Percentiles rank a stretch among this genome's conserved stretches.
Evolutionary conservation across 2,113 vertebrate genomes (phyloP).

Genomic region (Pachyramphus minor): DNA sequence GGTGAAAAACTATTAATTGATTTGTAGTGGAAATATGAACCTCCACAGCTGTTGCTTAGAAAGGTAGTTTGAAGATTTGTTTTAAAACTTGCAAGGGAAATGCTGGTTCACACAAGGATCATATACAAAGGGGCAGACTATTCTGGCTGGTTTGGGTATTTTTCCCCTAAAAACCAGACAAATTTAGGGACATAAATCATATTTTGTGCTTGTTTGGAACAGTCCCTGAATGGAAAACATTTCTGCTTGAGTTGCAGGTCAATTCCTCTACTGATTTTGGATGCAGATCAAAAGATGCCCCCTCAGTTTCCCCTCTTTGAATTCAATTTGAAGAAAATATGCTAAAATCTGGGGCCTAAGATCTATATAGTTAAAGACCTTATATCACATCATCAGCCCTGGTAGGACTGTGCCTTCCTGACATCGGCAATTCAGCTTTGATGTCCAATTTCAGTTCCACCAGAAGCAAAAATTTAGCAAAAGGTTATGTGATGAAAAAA

Average conservation of each 20-base stretch:
- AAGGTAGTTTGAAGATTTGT: neutral
- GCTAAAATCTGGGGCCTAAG: neutral
- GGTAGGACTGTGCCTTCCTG: neutral
- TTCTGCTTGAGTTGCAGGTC: neutral
- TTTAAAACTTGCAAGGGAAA: neutral
- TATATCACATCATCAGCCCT: neutral
- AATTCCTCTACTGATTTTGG: neutral
- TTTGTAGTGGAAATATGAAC: neutral
- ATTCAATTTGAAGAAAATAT: neutral
- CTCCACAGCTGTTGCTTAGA: neutral
- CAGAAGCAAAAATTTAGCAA: neutral
- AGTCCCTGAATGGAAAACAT: neutral
- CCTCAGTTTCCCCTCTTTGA: neutral
- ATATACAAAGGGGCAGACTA: accelerated
- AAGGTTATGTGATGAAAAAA: neutral
- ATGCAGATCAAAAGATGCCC: neutral
- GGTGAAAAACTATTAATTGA: neutral
- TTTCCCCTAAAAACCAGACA: neutral
- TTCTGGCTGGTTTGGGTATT: neutral
- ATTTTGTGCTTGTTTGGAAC: neutral
- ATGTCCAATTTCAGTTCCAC: neutral
- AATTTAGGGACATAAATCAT: neutral
- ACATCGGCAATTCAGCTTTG: neutral
- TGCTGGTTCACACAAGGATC: neutral
- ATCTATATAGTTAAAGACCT: neutral